A percentile compares a stretch with the other conserved stretches of the same genome.
phyloP scores from a whole-genome alignment of 2,797 vertebrate genomes.

The Crocidura indochinensis region DNA sequence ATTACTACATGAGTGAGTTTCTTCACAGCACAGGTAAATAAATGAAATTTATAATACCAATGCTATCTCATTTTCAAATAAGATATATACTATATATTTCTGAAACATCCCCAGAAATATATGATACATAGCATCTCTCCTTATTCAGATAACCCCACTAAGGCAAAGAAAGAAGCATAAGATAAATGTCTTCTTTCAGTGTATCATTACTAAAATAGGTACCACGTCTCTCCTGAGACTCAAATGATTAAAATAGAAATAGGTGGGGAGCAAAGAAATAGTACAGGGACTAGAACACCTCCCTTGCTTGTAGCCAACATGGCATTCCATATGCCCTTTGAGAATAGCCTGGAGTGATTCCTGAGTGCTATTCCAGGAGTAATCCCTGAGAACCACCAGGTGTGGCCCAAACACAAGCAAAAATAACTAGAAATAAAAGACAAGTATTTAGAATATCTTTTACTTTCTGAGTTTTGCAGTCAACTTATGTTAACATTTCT shows the following conservation, averaged over 20 bases:
- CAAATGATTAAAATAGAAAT: slow-evolving; percentile 17
- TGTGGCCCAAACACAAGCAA: too few relatives aligned
- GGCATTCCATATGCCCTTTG: too few relatives aligned
- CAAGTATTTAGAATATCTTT: slow-evolving; percentile 47
- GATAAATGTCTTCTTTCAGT: not conserved
- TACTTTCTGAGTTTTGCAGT: not conserved
- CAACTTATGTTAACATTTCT: not conserved
- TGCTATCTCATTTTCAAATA: slow-evolving; percentile 21
- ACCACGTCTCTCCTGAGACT: not conserved
- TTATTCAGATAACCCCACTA: not conserved
- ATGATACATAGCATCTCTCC: not conserved
- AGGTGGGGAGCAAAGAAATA: too few relatives aligned
- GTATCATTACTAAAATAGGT: not conserved
- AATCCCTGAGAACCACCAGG: too few relatives aligned
- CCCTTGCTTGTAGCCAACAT: too few relatives aligned
- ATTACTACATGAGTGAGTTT: not conserved
- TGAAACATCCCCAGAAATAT: not conserved
- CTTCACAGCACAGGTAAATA: not conserved
- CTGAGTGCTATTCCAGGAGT: too few relatives aligned
- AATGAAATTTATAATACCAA: not conserved
- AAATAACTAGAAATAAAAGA: not conserved
- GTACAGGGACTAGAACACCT: too few relatives aligned
- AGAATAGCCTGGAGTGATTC: too few relatives aligned
- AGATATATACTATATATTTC: not conserved
- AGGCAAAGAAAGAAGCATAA: not conserved